Evolutionary conservation across 1,140 invertebrate species (phyloP), one percentile per base, ranked within the genome.

Genomic region (Eumaeus atala): DNA sequence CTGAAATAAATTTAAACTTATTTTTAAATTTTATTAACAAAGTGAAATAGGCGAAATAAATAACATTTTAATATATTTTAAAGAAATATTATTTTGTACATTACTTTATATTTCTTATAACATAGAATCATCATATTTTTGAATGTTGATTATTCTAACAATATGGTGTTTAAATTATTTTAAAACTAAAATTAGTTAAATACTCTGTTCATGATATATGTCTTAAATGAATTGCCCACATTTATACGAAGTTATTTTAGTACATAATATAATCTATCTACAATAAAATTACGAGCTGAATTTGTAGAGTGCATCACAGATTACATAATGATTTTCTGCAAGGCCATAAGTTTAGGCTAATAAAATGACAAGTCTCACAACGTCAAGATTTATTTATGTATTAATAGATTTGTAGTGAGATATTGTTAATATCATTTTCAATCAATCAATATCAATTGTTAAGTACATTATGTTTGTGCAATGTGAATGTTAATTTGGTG

Each of bases 71-170:
- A 77, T 79, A 83, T 82, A 79, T 76, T 83, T 84, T 73, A 77
- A 77, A 69, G 74, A 79, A 78, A 75, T 79, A 85, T 84, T 82
- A 77, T 83, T 85, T 85, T 85, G 80, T 85, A 85, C 82, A 85
- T 78, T 83, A 74, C 59, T 78, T 83, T 69, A 74, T 72, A 67
- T 55, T 59, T 64, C 66, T 75, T 68, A 74, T 35, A 69, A 66
- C 58, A 66, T 61, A 57, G 63, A 61, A 58, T 62, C 58, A 63
- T 35, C 21, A 33, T 50, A 50, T 44, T 17, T 44, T 16, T 44
- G 40, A 44, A 44, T 44, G 40, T 16, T 16, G 40, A 33, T 21
- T 42, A 53, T 53, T 28, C 40, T 53, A 53, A 44, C 21, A 53
- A 44, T 53, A 53, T 53, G 8, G 12, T 44, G 40, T 44, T 44